Evolutionary conservation across 1,140 invertebrate genomes (phyloP).

Genomic region (Drosophila orosa): DNA sequence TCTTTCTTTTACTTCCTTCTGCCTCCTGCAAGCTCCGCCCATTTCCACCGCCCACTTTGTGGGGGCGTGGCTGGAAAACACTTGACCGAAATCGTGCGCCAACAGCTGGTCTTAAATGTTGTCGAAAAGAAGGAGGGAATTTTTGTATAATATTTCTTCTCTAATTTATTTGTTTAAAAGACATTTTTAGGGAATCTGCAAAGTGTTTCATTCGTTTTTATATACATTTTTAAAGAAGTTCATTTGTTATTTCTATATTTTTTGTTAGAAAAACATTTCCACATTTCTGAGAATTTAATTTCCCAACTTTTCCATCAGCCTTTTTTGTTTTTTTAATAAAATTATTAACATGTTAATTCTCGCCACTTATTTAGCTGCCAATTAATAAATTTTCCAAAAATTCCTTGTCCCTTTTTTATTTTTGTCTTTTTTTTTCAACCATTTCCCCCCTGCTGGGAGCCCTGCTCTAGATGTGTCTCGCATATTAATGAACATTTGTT

Average conservation of each 20-base stretch:
- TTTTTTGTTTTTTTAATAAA: constrained; percentile 58
- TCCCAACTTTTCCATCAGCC: constrained; percentile 5
- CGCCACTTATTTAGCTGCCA: constrained; percentile 77
- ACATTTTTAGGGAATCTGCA: background rate
- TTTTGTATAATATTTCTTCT: background rate
- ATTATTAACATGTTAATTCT: constrained; percentile 80
- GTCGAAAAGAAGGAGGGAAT: background rate
- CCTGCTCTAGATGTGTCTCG: constrained; percentile 57
- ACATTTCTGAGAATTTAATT: constrained; percentile 24
- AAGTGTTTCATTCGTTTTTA: constrained; percentile 12
- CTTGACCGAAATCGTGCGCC: constrained; percentile 72
- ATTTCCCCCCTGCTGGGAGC: constrained; percentile 21
- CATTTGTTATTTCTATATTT: background rate
- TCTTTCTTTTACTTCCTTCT: constrained; percentile 17
- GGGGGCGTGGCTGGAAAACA: constrained; percentile 64
- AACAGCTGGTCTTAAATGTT: constrained; percentile 72
- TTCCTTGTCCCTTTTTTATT: constrained; percentile 34
- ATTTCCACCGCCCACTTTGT: background rate
- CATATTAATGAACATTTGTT: constrained; percentile 82
- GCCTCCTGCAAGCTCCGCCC: background rate
- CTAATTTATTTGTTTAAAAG: constrained; percentile 57
- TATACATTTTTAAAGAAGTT: background rate
- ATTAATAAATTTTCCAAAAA: constrained; percentile 78
- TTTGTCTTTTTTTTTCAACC: constrained; percentile 32
- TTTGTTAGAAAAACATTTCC: background rate